Percentiles rank a stretch among this genome's conserved stretches.
These are phyloP conservation scores for Pissodes strobi DNA, from an alignment of 1,140 invertebrate species.

Conservation along the genomic window DNA sequence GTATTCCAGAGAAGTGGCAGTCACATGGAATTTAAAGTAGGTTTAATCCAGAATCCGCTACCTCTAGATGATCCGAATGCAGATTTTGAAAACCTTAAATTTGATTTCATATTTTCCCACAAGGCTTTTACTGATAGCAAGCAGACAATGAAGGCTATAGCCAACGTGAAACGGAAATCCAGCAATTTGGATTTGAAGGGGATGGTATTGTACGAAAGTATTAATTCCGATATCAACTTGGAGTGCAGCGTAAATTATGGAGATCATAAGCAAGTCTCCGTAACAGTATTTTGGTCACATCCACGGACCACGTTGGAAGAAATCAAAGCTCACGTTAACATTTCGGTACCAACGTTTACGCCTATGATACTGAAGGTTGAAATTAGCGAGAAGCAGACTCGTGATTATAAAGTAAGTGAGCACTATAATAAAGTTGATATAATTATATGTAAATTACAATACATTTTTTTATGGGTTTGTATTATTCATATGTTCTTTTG, in stretches of 20 bases:
- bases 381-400: constrained; percentile 61
- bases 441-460: no score
- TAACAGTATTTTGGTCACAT: constrained; percentile 59
- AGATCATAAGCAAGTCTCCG: constrained; percentile 63
- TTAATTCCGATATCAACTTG: constrained; percentile 56
- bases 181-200: constrained; percentile 57
- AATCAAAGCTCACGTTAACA: constrained; percentile 64
- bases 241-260: constrained; percentile 53
- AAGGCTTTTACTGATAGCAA: constrained; percentile 51
- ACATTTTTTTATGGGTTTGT: neutral
- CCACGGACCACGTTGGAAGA: constrained; percentile 61
- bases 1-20: constrained; percentile 58
- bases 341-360: constrained; percentile 66
- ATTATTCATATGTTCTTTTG: neutral
- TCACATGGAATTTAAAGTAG: constrained; percentile 61
- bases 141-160: constrained; percentile 50
- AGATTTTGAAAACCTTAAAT: constrained; percentile 61
- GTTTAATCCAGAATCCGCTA: constrained; percentile 47
- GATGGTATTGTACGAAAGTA: constrained; percentile 54
- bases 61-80: constrained; percentile 50
- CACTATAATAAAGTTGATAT: neutral
- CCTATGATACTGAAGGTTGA: constrained; percentile 62
- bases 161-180: constrained; percentile 53
- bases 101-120: constrained; percentile 62
- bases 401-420: constrained; percentile 65